Evolutionary conservation across 2,888 invertebrate species (phyloP), one percentile per base, ranked within the genome.

Genomic region (Drosophila sordidapex): DNA sequence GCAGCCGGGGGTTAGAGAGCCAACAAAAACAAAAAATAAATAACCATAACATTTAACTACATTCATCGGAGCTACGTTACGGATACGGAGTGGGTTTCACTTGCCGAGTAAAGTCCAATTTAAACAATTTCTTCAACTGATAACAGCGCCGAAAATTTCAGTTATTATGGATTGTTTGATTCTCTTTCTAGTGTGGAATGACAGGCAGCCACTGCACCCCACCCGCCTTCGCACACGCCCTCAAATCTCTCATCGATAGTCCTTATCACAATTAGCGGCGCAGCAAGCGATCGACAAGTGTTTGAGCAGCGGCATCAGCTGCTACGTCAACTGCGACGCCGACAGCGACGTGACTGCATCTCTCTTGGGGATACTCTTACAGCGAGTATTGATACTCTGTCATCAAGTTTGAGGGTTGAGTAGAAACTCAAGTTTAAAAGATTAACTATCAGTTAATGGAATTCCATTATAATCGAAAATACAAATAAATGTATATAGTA

Each of bases 31-130:
- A 1, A 6, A n/a, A 10, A 31, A 21, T 2, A 31, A 36, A 2
- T 7, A 35, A 18, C 6, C 6, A 53, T 18, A 36, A 36, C 18
- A 33, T 27, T 46, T 46, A 67, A 53, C 36, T n/a, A 31, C 15
- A 57, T 46, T 69, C 57, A 48, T 74, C 33, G 61, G 40, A 62
- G 21, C 36, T 31, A 57, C 5, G 27, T 53, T 54, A 35, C 11
- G 25, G 53, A 68, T 60, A 70, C 29, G 46, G 38, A 36, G 33
- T 74, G 15, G 15, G 59, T 38, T 73, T 52, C 46, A 15, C 13
- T 25, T 15, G 49, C 31, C 29, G 82, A 52, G 18, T 81, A 84
- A 84, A 84, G 84, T 84, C 85, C 84, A 87, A 79, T 71, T 65
- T 66, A 54, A 73, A 59, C 61, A 70, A 73, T 68, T 76, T 84